Evolutionary conservation across 2,888 invertebrate species (phyloP).

Genomic region (Venusia cambrica): DNA sequence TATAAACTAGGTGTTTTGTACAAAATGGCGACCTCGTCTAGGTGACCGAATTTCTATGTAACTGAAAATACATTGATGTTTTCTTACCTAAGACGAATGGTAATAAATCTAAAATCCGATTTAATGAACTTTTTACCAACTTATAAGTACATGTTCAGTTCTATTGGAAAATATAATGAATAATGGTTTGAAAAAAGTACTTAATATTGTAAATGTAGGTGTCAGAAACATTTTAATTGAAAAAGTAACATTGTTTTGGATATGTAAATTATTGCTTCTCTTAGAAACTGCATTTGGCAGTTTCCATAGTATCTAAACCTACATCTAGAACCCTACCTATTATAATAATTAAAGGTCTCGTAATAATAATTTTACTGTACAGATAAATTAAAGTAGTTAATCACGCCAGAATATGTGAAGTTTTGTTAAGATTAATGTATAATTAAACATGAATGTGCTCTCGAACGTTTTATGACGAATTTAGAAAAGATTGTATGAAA

Average conservation of each 20-base stretch:
- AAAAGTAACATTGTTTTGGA: conserved; percentile 43
- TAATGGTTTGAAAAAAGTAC: conserved; percentile 38
- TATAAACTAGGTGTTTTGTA: conserved; percentile 71
- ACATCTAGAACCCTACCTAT: conserved; percentile 65
- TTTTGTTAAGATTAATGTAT: conserved; percentile 78
- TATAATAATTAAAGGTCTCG: conserved; percentile 77
- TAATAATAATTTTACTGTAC: conserved; percentile 78
- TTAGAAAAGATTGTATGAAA: conserved; percentile 80
- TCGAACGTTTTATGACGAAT: conserved; percentile 79
- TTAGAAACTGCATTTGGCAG: conserved; percentile 47
- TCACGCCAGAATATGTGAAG: conserved; percentile 74
- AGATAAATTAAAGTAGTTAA: conserved; percentile 78
- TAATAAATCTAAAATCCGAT: too few relatives aligned
- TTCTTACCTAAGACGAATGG: conserved; percentile 46
- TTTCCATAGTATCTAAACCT: conserved; percentile 59
- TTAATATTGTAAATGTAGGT: conserved; percentile 34
- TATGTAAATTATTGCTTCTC: conserved; percentile 30
- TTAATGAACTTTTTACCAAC: too few relatives aligned
- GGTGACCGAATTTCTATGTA: conserved; percentile 75
- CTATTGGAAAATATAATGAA: too few relatives aligned
- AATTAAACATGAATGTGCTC: conserved; percentile 78
- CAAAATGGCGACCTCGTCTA: conserved; percentile 78
- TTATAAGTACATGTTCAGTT: too few relatives aligned
- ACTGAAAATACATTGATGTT: conserved; percentile 35
- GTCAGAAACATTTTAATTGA: conserved; percentile 23